phyloP scores from a whole-genome alignment of 1,140 invertebrate species.

The Nixonia krombeini region DNA sequence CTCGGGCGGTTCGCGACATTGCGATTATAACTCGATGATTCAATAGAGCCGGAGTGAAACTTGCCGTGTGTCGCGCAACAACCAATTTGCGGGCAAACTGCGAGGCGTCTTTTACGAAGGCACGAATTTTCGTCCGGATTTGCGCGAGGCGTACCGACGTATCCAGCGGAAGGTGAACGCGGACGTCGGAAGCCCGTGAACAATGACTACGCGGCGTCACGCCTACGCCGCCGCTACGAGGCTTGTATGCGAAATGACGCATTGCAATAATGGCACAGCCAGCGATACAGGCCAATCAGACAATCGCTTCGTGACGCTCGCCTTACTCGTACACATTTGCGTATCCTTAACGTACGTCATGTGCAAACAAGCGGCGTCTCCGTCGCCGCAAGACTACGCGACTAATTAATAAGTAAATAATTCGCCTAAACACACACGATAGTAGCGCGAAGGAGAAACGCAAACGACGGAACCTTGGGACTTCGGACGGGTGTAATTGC shows the following conservation, averaged over 20 bases:
- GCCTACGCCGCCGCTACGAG: too few relatives aligned
- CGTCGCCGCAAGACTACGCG: constrained; percentile 1
- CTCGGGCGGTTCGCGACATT: too few relatives aligned
- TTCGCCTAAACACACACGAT: constrained; percentile 37
- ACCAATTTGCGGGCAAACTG: background rate
- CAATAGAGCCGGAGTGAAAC: background rate
- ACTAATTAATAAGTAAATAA: constrained; percentile 48
- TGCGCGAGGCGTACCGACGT: background rate
- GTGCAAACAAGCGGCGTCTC: background rate
- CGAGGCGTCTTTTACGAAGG: background rate
- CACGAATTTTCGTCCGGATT: background rate
- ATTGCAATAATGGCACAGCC: too few relatives aligned
- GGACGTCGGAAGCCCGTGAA: too few relatives aligned
- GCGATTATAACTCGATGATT: constrained; percentile 1
- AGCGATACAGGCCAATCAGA: too few relatives aligned
- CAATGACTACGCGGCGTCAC: too few relatives aligned
- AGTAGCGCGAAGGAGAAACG: too few relatives aligned
- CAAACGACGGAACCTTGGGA: too few relatives aligned
- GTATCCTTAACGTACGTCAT: background rate
- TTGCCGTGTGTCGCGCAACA: background rate
- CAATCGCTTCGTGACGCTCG: too few relatives aligned
- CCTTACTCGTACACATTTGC: background rate
- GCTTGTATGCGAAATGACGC: too few relatives aligned
- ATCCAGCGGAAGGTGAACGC: too few relatives aligned
- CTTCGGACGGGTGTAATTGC: too few relatives aligned